A percentile compares a stretch with the other conserved stretches of the same genome.
phyloP scores from a whole-genome alignment of 2,797 vertebrate species.

The Echiichthys vipera region DNA sequence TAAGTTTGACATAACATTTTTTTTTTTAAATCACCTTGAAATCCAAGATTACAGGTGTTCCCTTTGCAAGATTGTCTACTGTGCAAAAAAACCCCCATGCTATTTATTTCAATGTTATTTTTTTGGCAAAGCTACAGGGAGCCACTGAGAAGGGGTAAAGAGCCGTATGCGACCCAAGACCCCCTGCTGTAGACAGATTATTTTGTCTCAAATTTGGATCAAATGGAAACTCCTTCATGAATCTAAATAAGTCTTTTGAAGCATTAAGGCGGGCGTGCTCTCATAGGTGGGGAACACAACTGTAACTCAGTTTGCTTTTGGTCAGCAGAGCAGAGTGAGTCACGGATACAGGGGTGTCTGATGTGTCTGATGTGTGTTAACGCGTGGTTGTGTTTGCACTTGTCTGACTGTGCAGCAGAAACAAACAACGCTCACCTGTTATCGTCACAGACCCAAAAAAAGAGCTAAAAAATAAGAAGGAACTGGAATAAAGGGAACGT shows the following conservation, averaged over 20 bases:
- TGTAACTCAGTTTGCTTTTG: neutral
- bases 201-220: neutral
- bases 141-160: too few relatives aligned
- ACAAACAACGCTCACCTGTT: neutral
- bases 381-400: conserved; percentile 4
- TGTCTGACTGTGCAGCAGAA: conserved; percentile 14
- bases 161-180: too few relatives aligned
- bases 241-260: neutral
- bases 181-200: too few relatives aligned
- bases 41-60: too few relatives aligned
- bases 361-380: neutral
- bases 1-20: too few relatives aligned
- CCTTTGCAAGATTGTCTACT: too few relatives aligned
- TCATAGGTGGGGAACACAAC: neutral
- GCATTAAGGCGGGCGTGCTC: neutral
- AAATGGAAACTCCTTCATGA: neutral
- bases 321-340: conserved; percentile 12
- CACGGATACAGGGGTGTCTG: neutral
- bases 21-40: too few relatives aligned
- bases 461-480: neutral
- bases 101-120: too few relatives aligned
- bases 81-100: too few relatives aligned
- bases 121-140: too few relatives aligned
- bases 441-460: neutral
- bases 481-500: neutral